Evolutionary conservation across 1,140 invertebrate genomes (phyloP), one percentile per base, ranked within the genome.

Genomic region (Sesamia nonagrioides): DNA sequence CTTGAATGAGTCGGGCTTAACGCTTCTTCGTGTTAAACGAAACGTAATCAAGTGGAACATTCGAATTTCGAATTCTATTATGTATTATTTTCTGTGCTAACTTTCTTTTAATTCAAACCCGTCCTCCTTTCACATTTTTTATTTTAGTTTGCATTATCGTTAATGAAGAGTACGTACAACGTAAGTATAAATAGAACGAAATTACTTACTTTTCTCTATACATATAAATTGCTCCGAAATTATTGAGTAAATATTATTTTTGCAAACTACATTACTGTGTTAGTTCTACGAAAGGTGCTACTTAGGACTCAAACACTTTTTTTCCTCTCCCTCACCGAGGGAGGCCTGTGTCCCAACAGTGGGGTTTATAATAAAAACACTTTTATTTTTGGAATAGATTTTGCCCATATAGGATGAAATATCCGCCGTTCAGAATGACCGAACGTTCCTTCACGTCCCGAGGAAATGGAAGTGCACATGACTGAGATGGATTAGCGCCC

Each of bases 1-100:
- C 86, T 88, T 86, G 87, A 85, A 83, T 82, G 82, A 84, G 86
- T 60, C 75, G 77, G 79, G 33, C 74, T 77, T 76, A 71, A 76
- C 69, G 78, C 77, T 80, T 54, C 52, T 79, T 37, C 56, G 37
- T 78, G 80, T 80, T 61, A 74, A 88, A 85, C 82, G 80, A 78
- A 84, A 87, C 86, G 82, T 77, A 81, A 82, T 82, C 80, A 60
- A 56, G 48, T 42, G 54, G 40, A 75, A 75, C 37, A 63, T 83
- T 84, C 52, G 73, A 81, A 80, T 68, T 80, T 79, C 54, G 84
- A 82, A 81, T 66, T 66, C 13, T 54, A 76, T 77, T 66, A 37
- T 76, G 15, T 66, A 42, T 50, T 76, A 33, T 76, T 76, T 27
- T 54, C 40, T 75, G 33, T 54, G 68, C 50, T 18, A 35, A 54